Evolutionary conservation across 2,113 vertebrate genomes (phyloP), one percentile per base, ranked within the genome.

Genomic region (Zosterops pallidus): DNA sequence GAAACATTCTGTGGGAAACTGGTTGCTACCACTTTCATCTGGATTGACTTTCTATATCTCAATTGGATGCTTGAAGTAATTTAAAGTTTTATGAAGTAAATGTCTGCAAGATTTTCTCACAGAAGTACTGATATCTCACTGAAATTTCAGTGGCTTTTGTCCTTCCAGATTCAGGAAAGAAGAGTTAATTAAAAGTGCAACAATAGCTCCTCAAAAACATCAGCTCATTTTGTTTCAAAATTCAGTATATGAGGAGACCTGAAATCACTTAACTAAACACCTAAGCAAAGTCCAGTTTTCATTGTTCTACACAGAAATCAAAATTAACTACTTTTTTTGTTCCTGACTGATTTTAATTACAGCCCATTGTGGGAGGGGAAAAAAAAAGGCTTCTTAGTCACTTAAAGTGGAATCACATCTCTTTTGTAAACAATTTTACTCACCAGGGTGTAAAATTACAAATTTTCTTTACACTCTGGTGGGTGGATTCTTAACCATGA

Each of bases 351-450:
- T 74, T 50, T 64, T 24, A 53, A 85, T 72, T 74, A 5, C 14
- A 53, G 47, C 1, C 2, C 56, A 14, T 2, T 6, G 3, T 9
- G 9, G 31, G 24, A 50, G 17, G 25, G 25, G 5, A 39, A 13
- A 59, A 31, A 24, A 11, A 57, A 53, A 50, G 4, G 8, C 2
- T 59, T 55, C 63, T 64, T 21, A 53, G 15, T 39, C 16, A n/a
- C 26, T 63, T 72, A 33, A 44, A 68, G 15, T 17, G 4, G 28
- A 89, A 78, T 78, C 26, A 31, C 5, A 6, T 39, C 14, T 41
- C 44, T 90, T 69, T 56, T 20, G 5, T 28, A 75, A 65, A 79
- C 18, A 42, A 4, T 41, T 68, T 11, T 55, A 46, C 3, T 7
- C 29, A 63, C 2, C 1, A 2, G 33, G 2, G 33, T 74, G 17